These are phyloP conservation scores for Chrysolina americana DNA, from an alignment of 2,888 invertebrate genomes.

Conservation along the genomic window DNA sequence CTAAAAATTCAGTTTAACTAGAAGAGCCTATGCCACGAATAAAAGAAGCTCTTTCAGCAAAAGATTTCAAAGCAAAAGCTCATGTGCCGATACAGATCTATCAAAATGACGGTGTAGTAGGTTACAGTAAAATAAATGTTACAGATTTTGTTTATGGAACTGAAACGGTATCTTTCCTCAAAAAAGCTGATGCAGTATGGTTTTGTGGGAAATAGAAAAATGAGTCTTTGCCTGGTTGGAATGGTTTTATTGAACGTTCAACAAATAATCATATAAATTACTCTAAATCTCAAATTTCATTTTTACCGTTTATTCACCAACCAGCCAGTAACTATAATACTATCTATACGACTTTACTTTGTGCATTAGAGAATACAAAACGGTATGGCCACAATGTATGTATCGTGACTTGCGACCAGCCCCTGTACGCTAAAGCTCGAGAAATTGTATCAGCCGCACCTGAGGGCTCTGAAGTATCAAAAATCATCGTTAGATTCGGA, in stretches of 20 bases:
- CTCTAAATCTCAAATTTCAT: constrained; percentile 45
- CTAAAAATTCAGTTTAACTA: constrained; percentile 53
- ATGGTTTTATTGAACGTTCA: constrained; percentile 42
- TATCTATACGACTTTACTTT: constrained; percentile 48
- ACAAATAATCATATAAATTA: constrained; percentile 45
- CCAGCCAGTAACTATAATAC: constrained; percentile 41
- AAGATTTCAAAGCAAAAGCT: constrained; percentile 39
- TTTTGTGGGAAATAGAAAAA: constrained; percentile 55
- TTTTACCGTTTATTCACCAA: constrained; percentile 33
- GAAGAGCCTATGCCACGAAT: constrained; percentile 45
- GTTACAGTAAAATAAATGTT: constrained; percentile 38
- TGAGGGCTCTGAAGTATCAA: constrained; percentile 54
- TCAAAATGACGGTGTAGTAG: constrained; percentile 41
- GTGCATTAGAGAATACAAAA: constrained; percentile 50
- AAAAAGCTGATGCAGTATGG: constrained; percentile 44
- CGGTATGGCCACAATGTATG: constrained; percentile 47
- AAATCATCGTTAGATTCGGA: constrained; percentile 57
- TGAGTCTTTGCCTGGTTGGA: constrained; percentile 35
- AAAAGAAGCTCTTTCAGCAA: constrained; percentile 35
- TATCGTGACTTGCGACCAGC: constrained; percentile 43
- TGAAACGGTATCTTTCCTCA: constrained; percentile 43
- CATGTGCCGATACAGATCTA: constrained; percentile 44
- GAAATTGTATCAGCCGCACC: constrained; percentile 31
- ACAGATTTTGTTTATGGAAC: constrained; percentile 47
- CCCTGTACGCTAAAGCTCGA: constrained; percentile 41